Percentiles rank a stretch among this genome's conserved stretches.
Evolutionary conservation across 2,113 vertebrate genomes (phyloP).

Genomic region (Ctenomys sociabilis): DNA sequence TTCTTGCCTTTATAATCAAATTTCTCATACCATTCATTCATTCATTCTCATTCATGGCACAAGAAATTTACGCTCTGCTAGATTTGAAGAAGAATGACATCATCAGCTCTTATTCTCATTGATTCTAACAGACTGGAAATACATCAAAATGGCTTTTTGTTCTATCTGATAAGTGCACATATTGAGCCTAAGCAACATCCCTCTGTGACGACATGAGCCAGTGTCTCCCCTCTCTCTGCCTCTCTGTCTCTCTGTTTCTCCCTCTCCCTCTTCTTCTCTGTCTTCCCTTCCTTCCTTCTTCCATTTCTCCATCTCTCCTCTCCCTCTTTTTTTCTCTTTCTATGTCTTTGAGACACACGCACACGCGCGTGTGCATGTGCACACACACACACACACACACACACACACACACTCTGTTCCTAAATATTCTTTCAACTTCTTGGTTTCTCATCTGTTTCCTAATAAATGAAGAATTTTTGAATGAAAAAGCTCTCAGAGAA

Average conservation of each 20-base stretch:
- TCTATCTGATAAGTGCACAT: neutral
- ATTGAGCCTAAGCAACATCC: neutral
- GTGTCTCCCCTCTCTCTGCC: neutral
- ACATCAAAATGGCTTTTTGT: neutral
- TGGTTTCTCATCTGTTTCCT: fast-evolving
- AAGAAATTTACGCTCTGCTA: fast-evolving
- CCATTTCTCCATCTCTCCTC: no score
- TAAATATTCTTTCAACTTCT: neutral
- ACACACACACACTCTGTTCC: neutral
- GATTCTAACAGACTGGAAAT: neutral
- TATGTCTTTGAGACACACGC: neutral
- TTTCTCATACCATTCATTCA: no score
- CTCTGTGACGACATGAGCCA: neutral
- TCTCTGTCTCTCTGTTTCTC: no score
- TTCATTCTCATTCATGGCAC: no score
- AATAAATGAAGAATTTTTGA: neutral
- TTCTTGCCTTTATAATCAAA: neutral
- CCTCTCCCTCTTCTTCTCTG: no score
- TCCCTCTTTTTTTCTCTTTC: neutral
- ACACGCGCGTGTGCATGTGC: no score
- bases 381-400: neutral
- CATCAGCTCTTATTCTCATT: neutral
- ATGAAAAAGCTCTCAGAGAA: neutral
- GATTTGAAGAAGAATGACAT: neutral
- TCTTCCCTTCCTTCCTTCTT: no score